Percentiles rank a stretch among this genome's conserved stretches.
These are phyloP conservation scores for Leucoma salicis DNA, from an alignment of 2,888 invertebrate species.

Conservation along the genomic window DNA sequence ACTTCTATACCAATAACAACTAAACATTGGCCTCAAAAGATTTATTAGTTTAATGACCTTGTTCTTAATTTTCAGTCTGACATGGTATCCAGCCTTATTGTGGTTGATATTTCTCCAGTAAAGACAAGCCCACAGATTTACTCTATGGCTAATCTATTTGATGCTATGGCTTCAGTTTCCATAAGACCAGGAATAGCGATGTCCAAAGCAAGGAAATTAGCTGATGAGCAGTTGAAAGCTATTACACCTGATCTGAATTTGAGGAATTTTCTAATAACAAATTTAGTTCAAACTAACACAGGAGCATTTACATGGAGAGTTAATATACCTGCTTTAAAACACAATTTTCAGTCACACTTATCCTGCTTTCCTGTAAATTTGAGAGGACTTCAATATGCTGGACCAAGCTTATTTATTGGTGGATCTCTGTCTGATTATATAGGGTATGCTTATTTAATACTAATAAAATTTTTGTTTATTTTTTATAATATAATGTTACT, in stretches of 20 bases:
- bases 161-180: conserved; percentile 83
- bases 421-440: conserved; percentile 93
- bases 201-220: conserved; percentile 85
- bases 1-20: no score
- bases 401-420: conserved; percentile 91
- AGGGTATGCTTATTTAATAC: conserved; percentile 81
- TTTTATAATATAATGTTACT: no score
- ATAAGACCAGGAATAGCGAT: conserved; percentile 84
- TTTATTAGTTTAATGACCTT: not conserved
- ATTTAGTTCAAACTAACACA: conserved; percentile 86
- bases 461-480: no score
- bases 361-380: conserved; percentile 84
- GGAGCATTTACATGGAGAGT: conserved; percentile 89
- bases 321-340: conserved; percentile 88
- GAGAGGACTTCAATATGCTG: conserved; percentile 78
- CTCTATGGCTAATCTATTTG: conserved; percentile 84
- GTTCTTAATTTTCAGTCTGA: conserved; percentile 71
- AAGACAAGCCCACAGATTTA: conserved; percentile 83
- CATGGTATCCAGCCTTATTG: conserved; percentile 84
- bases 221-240: conserved; percentile 83
- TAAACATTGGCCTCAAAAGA: no score
- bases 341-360: conserved; percentile 84
- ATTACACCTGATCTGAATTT: conserved; percentile 82
- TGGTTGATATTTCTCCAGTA: conserved; percentile 88
- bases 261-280: conserved; percentile 91